Percentiles rank a stretch among this genome's conserved stretches.
Conservation (phyloP, 2,888 invertebrate genomes). For the Cynaeus angustus region DNA sequence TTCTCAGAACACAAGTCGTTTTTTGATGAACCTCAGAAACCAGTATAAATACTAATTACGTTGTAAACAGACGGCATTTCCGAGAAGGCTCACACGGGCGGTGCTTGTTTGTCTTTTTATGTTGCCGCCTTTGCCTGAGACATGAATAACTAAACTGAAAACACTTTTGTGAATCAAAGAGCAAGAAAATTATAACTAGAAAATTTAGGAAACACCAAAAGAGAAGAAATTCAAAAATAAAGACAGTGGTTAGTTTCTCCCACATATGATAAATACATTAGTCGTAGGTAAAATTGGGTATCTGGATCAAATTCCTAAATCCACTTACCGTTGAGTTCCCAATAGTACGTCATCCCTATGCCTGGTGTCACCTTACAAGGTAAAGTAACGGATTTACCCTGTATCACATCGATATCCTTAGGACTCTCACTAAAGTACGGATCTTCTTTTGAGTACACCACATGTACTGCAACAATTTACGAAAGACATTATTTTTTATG, state of each 20-base stretch:
- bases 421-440: conserved; percentile 68
- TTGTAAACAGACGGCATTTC: conserved; percentile 33
- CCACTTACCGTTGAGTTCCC: conserved; percentile 70
- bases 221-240: too few relatives aligned
- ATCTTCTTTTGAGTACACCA: conserved; percentile 61
- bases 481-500: too few relatives aligned
- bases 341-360: conserved; percentile 68
- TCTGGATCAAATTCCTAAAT: conserved; percentile 6
- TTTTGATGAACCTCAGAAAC: conserved; percentile 6
- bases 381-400: conserved; percentile 67
- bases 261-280: conserved; percentile 1
- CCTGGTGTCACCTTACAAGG: conserved; percentile 69
- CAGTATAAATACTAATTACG: conserved; percentile 33
- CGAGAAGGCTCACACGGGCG: conserved; percentile 33
- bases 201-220: too few relatives aligned
- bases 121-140: conserved; percentile 32
- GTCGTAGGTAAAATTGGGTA: conserved; percentile 5
- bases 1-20: not conserved
- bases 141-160: conserved; percentile 14
- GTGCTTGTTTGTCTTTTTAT: conserved; percentile 23
- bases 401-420: conserved; percentile 66
- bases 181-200: too few relatives aligned
- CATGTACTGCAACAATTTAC: conserved; percentile 52
- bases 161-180: conserved; percentile 2
- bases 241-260: too few relatives aligned